Base-by-base conservation (phyloP, 2,797 vertebrate species). In the Premnoplex brunnescens region DNA sequence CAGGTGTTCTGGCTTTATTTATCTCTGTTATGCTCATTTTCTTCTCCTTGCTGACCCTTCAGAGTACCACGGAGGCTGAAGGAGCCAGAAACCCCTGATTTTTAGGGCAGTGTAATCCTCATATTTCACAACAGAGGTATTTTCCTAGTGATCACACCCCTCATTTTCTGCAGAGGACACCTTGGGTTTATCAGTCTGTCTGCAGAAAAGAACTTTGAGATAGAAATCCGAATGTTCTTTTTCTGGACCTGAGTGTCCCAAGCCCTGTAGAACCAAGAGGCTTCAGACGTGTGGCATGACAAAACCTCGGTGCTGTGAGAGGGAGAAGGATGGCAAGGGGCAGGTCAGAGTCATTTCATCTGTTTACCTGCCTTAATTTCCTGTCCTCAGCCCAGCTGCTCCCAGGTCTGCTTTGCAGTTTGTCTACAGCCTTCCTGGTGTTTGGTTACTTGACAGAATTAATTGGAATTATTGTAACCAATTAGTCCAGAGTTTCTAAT, bases 31-130 rank as follows among this genome's bases (percentile, higher is more conserved):
- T 60, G 56, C 81, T 89, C 5, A 2, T 62, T 75, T 77, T 55
- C 81, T 68, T 59, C 24, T 7, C 77, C 60, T 84, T 66, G 19
- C 49, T 81, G 83, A 77, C 54, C 37, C 86, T 74, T 68, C 0
- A 0, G 52, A 74, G 60, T 24, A n/a, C 46, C 11, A 6, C 0
- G 0, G 37, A 56, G 37, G 49, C 75, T 63, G 66, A 77, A 54
- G 58, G 64, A 95, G 56, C 69, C 43, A 46, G 66, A 67, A 87
- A 91, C 13, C 58, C 46, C 66, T 75, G 86, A 52, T 54, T 51
- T 64, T 68, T 41, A 55, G 67, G 64, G 64, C 44, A 24, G 9
- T 2, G 7, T 52, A 15, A 67, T 34, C 44, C 36, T 89, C 13
- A 0, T 12, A 8, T 79, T 79, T 85, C 63, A 24, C 37, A 76